These are phyloP conservation scores for Hoplodrina blanda DNA, from an alignment of 2,888 invertebrate species.

Conservation along the genomic window DNA sequence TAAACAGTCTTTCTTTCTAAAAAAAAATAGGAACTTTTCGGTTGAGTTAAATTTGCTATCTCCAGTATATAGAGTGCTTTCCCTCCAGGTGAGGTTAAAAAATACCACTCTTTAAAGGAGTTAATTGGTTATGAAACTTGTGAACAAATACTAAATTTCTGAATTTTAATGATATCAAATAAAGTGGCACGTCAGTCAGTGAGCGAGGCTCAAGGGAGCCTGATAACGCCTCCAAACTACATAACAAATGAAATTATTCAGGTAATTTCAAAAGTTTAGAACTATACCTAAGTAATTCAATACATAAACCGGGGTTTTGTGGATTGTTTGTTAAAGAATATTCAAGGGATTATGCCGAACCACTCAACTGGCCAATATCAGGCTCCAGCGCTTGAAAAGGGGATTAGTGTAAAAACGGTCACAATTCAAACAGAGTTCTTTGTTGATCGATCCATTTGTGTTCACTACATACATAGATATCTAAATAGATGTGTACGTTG, in stretches of 20 bases:
- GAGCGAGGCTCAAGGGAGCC: not conserved
- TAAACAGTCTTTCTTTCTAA: no score
- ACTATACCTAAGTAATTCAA: not conserved
- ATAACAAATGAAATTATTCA: not conserved
- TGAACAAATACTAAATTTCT: no score
- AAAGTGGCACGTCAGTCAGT: not conserved
- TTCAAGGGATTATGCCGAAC: not conserved
- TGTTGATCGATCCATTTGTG: constrained; percentile 7
- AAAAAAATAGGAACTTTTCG: no score
- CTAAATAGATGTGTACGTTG: not conserved
- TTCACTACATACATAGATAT: not conserved
- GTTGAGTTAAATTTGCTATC: no score
- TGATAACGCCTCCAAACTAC: not conserved
- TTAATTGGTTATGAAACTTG: no score
- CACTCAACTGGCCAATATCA: not conserved
- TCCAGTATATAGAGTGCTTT: no score
- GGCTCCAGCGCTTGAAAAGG: not conserved
- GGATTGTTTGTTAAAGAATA: not conserved
- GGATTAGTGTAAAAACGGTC: not conserved
- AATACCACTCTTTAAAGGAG: no score
- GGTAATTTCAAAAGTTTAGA: not conserved
- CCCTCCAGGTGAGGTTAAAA: no score
- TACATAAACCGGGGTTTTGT: not conserved
- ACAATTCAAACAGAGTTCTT: not conserved
- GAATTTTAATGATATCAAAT: not conserved